Evolutionary conservation across 2,113 vertebrate genomes (phyloP), one percentile per base, ranked within the genome.

Genomic region (Ammodytes marinus): DNA sequence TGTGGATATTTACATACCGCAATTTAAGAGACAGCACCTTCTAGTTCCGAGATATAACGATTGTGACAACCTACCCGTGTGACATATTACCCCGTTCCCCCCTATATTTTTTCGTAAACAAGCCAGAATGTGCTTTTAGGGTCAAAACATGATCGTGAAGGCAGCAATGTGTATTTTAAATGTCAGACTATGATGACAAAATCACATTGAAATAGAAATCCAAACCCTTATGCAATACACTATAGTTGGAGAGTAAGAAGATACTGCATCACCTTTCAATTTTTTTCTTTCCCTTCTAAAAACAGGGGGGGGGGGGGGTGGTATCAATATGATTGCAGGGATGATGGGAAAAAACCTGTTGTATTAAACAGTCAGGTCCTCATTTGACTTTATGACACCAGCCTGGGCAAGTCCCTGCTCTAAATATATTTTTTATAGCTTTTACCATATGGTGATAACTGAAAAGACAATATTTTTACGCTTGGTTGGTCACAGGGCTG

Each of bases 401-500:
- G 8, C 4, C 17, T 14, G 17, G 80, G 69, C 75, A 84, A 82
- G 78, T 55, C 46, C 61, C 63, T 37, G 1, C 27, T 27, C 27
- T 10, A 11, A 11, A 40, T 68, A 3, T 70, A 4, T 27, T 69
- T 71, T 45, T 54, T 10, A 60, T 45, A 71, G 19, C 6, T n/a
- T 64, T 66, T 60, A 17, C n/a, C 8, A 35, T 70, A 11, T 55
- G 60, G 37, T 37, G 3, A 43, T 47, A 47, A 43, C 50, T 12
- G 13, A 53, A 67, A 63, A 43, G 6, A 55, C 2, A 1, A 37
- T 53, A 47, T 80, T 55, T 64, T 53, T 45, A 27, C 43, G 39
- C 4, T 37, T 15, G 13, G 46, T 27, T 42, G 6, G 42, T 77
- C 84, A 88, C 72, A 46, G 7, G 82, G 80, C 49, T 67, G 49